Percentiles rank a stretch among this genome's conserved stretches.
phyloP scores from a whole-genome alignment of 2,113 vertebrate species.

The Phrynocephalus versicolor region DNA sequence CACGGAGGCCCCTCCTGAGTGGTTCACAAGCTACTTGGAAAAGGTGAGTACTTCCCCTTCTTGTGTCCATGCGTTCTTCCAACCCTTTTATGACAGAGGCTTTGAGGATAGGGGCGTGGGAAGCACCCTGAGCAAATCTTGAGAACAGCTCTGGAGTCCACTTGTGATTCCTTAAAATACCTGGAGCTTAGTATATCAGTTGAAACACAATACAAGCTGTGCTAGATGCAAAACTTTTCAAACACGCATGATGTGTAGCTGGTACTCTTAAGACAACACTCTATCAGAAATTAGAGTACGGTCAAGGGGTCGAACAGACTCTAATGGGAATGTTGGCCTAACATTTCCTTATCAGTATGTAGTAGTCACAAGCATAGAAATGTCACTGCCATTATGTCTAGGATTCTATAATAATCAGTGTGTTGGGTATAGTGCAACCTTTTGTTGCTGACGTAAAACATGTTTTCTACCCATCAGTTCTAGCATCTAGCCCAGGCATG shows the following conservation, averaged over 20 bases:
- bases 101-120: not conserved
- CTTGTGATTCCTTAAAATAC: not conserved
- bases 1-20: slow-evolving; percentile 86
- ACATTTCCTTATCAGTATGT: not conserved
- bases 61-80: not conserved
- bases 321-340: not conserved
- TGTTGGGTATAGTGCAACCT: not conserved
- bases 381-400: not conserved
- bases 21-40: slow-evolving; percentile 96
- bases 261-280: not conserved
- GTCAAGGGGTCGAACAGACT: not conserved
- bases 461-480: not conserved
- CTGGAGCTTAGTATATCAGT: not conserved
- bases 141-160: not conserved
- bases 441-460: not conserved
- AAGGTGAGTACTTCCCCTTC: slow-evolving; percentile 75
- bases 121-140: not conserved
- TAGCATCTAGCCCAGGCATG: no score
- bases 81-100: not conserved
- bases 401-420: not conserved
- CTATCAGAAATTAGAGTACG: not conserved
- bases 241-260: not conserved
- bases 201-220: not conserved
- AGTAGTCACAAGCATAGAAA: not conserved
- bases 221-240: not conserved